These are phyloP conservation scores for Sardina pilchardus DNA, from an alignment of 2,113 vertebrate species.

Conservation along the genomic window DNA sequence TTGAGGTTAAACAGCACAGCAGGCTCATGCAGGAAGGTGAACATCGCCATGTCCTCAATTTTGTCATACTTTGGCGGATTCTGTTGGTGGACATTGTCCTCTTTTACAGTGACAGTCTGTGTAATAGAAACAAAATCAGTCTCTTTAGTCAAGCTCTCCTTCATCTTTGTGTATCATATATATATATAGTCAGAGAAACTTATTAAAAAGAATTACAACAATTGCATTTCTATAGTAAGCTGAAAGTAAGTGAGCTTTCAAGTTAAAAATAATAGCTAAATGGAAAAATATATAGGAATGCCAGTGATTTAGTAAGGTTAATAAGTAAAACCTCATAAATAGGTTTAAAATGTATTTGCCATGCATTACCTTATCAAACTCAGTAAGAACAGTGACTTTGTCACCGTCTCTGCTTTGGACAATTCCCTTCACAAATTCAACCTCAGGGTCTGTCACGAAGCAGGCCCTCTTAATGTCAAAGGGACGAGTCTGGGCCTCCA, in stretches of 20 bases:
- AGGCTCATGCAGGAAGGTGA: slow-evolving; percentile 80
- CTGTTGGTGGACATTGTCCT: slow-evolving; percentile 77
- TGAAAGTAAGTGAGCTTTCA: too few species aligned
- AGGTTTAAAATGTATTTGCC: not conserved
- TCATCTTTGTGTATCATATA: not conserved
- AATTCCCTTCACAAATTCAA: slow-evolving; percentile 72
- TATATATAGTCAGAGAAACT: too few species aligned
- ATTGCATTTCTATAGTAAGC: too few species aligned
- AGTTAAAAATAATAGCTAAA: too few species aligned
- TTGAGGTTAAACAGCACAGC: slow-evolving; percentile 83
- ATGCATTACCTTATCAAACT: slow-evolving; percentile 64
- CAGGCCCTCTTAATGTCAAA: slow-evolving; percentile 74
- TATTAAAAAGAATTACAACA: too few species aligned
- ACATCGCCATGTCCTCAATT: slow-evolving; percentile 84
- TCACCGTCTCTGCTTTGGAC: slow-evolving; percentile 69
- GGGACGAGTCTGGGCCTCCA: slow-evolving; percentile 71
- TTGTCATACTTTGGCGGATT: slow-evolving; percentile 83
- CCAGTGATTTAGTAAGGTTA: not conserved
- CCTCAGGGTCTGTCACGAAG: slow-evolving; percentile 70
- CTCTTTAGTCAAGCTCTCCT: slow-evolving; percentile 15
- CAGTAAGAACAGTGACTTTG: slow-evolving; percentile 79
- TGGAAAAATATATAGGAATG: not conserved
- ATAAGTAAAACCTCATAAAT: not conserved
- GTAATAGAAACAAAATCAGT: not conserved
- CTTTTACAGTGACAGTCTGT: slow-evolving; percentile 66